phyloP scores from a whole-genome alignment of 2,888 invertebrate genomes.

The Bembecia ichneumoniformis region DNA sequence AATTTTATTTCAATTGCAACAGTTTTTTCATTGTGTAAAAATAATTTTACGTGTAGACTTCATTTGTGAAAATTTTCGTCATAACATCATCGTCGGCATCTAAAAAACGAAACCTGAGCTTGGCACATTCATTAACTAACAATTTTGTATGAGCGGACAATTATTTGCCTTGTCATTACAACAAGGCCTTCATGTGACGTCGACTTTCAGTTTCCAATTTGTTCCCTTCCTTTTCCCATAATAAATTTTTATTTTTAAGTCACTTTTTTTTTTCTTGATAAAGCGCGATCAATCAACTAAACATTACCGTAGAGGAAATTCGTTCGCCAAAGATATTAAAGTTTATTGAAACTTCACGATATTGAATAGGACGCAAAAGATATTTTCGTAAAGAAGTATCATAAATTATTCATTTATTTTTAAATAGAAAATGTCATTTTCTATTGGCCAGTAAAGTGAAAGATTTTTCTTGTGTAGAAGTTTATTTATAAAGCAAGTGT shows the following conservation, averaged over 20 bases:
- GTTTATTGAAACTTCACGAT: neutral
- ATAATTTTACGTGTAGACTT: too few species aligned
- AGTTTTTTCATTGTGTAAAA: too few species aligned
- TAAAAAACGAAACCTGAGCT: too few species aligned
- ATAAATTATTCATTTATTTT: neutral
- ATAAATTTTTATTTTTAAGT: neutral
- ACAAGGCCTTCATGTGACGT: neutral
- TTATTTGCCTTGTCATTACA: neutral
- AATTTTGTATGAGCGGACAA: neutral
- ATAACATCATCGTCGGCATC: too few species aligned
- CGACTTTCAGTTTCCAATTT: neutral
- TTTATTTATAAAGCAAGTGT: too few species aligned
- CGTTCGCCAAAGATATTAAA: neutral
- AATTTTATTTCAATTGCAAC: too few species aligned
- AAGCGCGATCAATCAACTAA: too few species aligned
- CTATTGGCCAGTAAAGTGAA: too few species aligned
- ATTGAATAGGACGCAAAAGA: neutral
- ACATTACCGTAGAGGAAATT: too few species aligned
- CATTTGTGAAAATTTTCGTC: too few species aligned
- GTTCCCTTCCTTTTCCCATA: neutral
- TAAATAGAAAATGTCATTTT: neutral
- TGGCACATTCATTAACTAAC: neutral
- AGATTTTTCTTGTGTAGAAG: too few species aligned
- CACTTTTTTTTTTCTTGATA: neutral
- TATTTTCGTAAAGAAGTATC: neutral